Base-by-base conservation (phyloP, 2,888 invertebrate species). In the Microchrysa polita region DNA sequence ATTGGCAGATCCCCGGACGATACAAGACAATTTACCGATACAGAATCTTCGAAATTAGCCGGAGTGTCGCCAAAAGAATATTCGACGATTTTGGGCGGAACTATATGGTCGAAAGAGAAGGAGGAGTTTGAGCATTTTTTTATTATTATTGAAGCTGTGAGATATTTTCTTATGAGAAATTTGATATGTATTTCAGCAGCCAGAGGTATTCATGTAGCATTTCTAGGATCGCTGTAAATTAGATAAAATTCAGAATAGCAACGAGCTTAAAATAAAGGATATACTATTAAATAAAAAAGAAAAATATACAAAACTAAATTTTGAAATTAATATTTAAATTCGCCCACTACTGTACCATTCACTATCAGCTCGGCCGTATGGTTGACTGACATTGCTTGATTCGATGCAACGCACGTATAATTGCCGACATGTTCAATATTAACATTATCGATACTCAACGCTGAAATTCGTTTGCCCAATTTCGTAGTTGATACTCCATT, bases 1-100 rank as follows among this genome's bases (percentile, higher is more conserved):
- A 92, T 86, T 7, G 95, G 95, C 79, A 90, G 88, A 85, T 95
- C 94, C 74, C 94, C 93, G 79, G 91, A 92, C 79, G 89, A 88
- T 73, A 92, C 88, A 55, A 90, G 88, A 82, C 93, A 93, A 79
- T 90, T 89, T 74, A 90, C 87, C 73, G 90, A 90, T 73, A 90
- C 89, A 78, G 90, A 89, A 83, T 92, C 91, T 77, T 91, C 92
- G 78, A 90, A 89, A 82, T 90, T 91, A 77, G 90, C 88, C 48
- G 91, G 89, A 77, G 88, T 88, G 79, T 91, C 90, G 79, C 92
- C 93, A 82, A 94, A 93, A 79, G 90, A 86, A 83, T 94, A 93
- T 78, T 91, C 90, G 80, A 88, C 88, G 81, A 92, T 90, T 87
- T 92, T 91, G 76, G 93, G 93, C 81, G 90, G 88, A 87, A 90